Evolutionary conservation across 2,888 invertebrate genomes (phyloP).

Genomic region (Drosophila parthenogenetica): DNA sequence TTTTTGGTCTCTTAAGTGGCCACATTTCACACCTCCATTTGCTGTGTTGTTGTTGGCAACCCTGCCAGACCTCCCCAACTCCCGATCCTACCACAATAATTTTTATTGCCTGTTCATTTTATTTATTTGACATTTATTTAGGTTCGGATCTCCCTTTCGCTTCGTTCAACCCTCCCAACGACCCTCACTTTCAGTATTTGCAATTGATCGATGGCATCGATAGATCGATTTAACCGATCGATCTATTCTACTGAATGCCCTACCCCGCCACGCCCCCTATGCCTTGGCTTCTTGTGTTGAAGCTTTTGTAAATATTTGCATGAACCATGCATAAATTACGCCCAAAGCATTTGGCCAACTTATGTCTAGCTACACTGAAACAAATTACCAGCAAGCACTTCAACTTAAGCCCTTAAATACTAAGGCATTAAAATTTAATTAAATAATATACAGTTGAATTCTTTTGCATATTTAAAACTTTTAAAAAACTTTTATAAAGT

Average conservation of each 20-base stretch:
- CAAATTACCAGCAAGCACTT: too few relatives aligned
- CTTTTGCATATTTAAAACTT: too few relatives aligned
- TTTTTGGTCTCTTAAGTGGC: slow-evolving; percentile 49
- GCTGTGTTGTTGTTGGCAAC: slow-evolving; percentile 28
- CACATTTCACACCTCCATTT: slow-evolving; percentile 74
- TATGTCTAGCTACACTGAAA: slow-evolving; percentile 13
- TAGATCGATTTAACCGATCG: slow-evolving; percentile 48
- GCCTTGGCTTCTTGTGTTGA: neutral
- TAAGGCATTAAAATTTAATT: too few relatives aligned
- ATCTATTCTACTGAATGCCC: slow-evolving; percentile 24
- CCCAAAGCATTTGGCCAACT: slow-evolving; percentile 66
- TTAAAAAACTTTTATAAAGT: too few relatives aligned
- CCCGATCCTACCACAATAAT: neutral
- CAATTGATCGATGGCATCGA: slow-evolving; percentile 65
- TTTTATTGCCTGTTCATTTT: slow-evolving; percentile 69
- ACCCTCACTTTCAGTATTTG: slow-evolving; percentile 26
- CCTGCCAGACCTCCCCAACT: neutral
- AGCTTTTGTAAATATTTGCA: slow-evolving; percentile 51
- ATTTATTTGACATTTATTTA: slow-evolving; percentile 78
- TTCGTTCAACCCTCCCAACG: neutral
- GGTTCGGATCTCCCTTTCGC: slow-evolving; percentile 50
- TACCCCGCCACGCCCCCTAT: neutral
- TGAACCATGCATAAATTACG: slow-evolving; percentile 65
- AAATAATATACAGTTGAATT: too few relatives aligned
- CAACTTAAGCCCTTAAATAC: too few relatives aligned